phyloP scores from a whole-genome alignment of 2,888 invertebrate genomes.

The Ptilodon capucinus region DNA sequence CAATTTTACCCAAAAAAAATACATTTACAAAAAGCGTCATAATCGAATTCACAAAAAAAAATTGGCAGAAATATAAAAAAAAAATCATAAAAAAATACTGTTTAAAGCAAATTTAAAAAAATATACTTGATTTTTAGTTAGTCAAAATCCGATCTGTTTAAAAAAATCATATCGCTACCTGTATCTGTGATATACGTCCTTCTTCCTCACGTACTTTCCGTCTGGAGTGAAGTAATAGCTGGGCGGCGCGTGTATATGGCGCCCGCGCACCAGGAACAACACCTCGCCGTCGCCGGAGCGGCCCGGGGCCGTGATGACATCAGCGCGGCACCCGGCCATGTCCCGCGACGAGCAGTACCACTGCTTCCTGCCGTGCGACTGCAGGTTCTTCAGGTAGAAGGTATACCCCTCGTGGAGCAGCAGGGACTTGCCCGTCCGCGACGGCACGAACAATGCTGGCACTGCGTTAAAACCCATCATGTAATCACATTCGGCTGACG shows the following conservation, averaged over 20 bases:
- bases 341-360: conserved; percentile 78
- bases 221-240: conserved; percentile 76
- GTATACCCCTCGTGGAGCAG: conserved; percentile 75
- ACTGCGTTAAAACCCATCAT: conserved; percentile 52
- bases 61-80: conserved; percentile 21
- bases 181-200: conserved; percentile 74
- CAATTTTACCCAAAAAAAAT: conserved; percentile 10
- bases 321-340: conserved; percentile 77
- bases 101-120: conserved; percentile 13
- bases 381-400: conserved; percentile 76
- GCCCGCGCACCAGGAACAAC: conserved; percentile 71
- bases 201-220: conserved; percentile 75
- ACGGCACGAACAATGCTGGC: conserved; percentile 77
- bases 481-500: conserved; percentile 37
- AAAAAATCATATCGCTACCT: conserved; percentile 54
- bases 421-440: conserved; percentile 76
- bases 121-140: conserved; percentile 4
- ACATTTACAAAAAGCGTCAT: conserved; percentile 10
- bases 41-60: conserved; percentile 13
- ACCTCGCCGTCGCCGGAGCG: conserved; percentile 59
- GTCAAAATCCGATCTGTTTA: conserved; percentile 3
- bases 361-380: conserved; percentile 75
- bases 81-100: conserved; percentile 9
- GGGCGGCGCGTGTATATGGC: conserved; percentile 74
- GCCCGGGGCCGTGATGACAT: conserved; percentile 74